Evolutionary conservation across 2,888 invertebrate species (phyloP).

Genomic region (Sesia bembeciformis): DNA sequence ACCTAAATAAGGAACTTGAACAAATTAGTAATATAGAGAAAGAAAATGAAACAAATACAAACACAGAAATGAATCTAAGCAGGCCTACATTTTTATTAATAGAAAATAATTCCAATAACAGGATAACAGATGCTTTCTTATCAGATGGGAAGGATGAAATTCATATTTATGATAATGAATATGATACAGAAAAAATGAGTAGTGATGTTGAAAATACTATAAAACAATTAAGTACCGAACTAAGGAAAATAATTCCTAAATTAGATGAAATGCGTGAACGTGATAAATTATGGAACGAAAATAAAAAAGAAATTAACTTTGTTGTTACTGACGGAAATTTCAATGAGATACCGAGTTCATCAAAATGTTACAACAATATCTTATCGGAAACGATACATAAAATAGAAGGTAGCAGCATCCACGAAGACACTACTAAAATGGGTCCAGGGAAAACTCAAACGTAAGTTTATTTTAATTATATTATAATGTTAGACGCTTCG

Average conservation of each 20-base stretch:
- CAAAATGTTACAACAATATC: conserved; percentile 3
- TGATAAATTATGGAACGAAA: conserved; percentile 50
- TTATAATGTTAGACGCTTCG: too few relatives aligned
- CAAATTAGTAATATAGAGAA: conserved; percentile 35
- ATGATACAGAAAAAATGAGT: conserved; percentile 51
- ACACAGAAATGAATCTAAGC: conserved; percentile 55
- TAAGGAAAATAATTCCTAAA: conserved; percentile 65
- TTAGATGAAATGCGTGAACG: conserved; percentile 64
- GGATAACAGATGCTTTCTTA: conserved; percentile 74
- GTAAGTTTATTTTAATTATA: too few relatives aligned
- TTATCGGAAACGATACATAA: too few relatives aligned
- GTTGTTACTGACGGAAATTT: conserved; percentile 48
- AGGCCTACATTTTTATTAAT: conserved; percentile 64
- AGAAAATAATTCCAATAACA: conserved; percentile 49
- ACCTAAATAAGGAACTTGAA: conserved; percentile 17
- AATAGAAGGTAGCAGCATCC: too few relatives aligned
- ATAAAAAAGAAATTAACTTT: conserved; percentile 25
- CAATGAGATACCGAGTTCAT: conserved; percentile 42
- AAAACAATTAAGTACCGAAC: conserved; percentile 59
- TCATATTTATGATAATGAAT: conserved; percentile 45
- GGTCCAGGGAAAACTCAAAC: too few relatives aligned
- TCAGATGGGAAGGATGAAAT: conserved; percentile 75
- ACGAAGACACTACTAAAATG: too few relatives aligned
- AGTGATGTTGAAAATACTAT: conserved; percentile 62
- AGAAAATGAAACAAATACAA: conserved; percentile 53